Conservation (phyloP, 2,113 vertebrate species). For the Paradisaea rubra region DNA sequence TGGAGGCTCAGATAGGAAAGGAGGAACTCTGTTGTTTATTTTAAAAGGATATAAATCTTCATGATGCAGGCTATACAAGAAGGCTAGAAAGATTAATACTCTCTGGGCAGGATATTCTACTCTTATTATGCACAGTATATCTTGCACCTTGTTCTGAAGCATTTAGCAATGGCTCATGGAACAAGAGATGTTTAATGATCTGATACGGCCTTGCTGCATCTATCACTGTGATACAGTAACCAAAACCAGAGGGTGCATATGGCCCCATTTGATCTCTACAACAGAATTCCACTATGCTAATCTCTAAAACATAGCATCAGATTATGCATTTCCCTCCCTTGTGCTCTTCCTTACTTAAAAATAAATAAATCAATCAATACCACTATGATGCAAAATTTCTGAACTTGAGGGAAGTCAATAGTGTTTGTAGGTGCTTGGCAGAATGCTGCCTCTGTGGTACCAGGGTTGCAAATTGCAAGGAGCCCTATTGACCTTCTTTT, state of each 20-base stretch:
- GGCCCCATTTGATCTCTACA: constrained; percentile 4
- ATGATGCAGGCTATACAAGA: not conserved
- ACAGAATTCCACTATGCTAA: not conserved
- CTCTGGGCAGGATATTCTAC: constrained; percentile 4
- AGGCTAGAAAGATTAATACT: constrained; percentile 26
- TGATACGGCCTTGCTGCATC: not conserved
- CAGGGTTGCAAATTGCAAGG: not conserved
- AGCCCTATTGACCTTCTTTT: constrained; percentile 4
- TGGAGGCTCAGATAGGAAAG: not conserved
- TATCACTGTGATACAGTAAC: not conserved
- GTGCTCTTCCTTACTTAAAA: not conserved
- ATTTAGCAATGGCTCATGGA: constrained; percentile 33
- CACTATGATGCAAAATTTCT: not conserved
- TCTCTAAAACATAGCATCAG: not conserved
- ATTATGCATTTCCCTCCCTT: constrained; percentile 1
- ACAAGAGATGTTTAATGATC: constrained; percentile 30
- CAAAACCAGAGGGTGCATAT: not conserved
- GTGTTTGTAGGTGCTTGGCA: not conserved
- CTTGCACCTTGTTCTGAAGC: constrained; percentile 29
- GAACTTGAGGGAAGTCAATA: not conserved
- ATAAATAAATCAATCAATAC: constrained; percentile 6
- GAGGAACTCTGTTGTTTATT: not conserved
- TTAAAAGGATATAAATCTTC: constrained; percentile 24
- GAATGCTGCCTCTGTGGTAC: not conserved
- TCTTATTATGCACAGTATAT: constrained; percentile 18